phyloP scores from a whole-genome alignment of 2,797 vertebrate genomes.

The Martes flavigula region DNA sequence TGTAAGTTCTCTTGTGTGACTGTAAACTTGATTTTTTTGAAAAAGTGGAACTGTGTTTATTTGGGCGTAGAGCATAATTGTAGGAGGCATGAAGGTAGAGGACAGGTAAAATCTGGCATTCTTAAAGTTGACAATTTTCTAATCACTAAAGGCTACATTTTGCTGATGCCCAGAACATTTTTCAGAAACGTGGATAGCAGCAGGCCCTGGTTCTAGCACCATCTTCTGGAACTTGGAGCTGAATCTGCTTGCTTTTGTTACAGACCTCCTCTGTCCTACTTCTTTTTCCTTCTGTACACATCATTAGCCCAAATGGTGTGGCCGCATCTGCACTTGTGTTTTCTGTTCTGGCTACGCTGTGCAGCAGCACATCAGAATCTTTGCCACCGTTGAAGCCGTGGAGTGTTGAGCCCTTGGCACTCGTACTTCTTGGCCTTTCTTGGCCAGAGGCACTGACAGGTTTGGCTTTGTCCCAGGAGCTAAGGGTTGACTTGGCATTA shows the following conservation, averaged over 20 bases:
- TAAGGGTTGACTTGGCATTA: not conserved
- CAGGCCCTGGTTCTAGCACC: not conserved
- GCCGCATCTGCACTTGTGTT: not conserved
- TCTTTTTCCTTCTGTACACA: not conserved
- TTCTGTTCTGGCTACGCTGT: not conserved
- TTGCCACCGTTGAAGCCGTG: not conserved
- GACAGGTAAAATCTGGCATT: not conserved
- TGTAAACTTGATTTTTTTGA: not conserved
- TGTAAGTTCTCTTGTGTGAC: constrained; percentile 86
- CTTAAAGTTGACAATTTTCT: not conserved
- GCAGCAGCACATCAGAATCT: not conserved
- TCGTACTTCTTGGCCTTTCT: not conserved
- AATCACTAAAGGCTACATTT: not conserved
- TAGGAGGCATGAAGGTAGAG: not conserved
- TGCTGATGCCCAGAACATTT: not conserved
- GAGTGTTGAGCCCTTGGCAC: not conserved
- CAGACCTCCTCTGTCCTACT: not conserved
- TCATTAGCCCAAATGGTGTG: not conserved
- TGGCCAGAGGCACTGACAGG: not conserved
- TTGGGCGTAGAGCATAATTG: not conserved
- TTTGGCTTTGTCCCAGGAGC: not conserved
- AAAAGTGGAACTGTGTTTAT: not conserved
- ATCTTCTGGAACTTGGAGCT: not conserved
- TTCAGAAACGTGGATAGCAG: not conserved
- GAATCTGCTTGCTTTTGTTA: not conserved